These are phyloP conservation scores for Euwallacea fornicatus DNA, from an alignment of 1,140 invertebrate species.

Conservation along the genomic window DNA sequence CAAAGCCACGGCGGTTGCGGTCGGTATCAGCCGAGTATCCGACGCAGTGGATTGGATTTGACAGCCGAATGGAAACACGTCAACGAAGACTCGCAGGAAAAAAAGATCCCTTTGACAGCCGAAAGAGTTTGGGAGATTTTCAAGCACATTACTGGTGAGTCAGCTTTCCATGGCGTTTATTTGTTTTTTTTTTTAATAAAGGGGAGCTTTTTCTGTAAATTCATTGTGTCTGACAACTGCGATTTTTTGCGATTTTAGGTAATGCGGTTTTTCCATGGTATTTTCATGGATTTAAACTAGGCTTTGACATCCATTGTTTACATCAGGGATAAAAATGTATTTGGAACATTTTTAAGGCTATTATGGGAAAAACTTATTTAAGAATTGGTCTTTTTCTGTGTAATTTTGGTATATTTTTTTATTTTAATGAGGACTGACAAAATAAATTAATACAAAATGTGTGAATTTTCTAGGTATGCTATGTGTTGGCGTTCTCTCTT, in stretches of 20 bases:
- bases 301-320: too few species aligned
- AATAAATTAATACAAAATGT: too few species aligned
- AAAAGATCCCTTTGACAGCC: conserved; percentile 89
- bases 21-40: conserved; percentile 92
- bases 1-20: conserved; percentile 95
- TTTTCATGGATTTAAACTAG: too few species aligned
- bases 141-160: conserved; percentile 81
- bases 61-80: conserved; percentile 97
- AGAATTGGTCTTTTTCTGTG: too few species aligned
- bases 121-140: conserved; percentile 96
- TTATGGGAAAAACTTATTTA: too few species aligned
- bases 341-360: too few species aligned
- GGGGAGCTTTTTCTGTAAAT: background rate
- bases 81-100: conserved; percentile 97
- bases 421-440: too few species aligned
- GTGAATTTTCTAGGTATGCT: too few species aligned
- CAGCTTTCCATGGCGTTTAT: too few species aligned
- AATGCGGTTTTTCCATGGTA: background rate
- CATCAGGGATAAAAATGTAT: too few species aligned
- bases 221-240: background rate
- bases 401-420: too few species aligned
- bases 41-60: conserved; percentile 86
- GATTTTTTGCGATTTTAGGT: background rate
- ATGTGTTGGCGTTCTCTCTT: too few species aligned
- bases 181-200: background rate